phyloP scores from a whole-genome alignment of 2,888 invertebrate genomes.

The Pseudococcus jackbeardsleyi region DNA sequence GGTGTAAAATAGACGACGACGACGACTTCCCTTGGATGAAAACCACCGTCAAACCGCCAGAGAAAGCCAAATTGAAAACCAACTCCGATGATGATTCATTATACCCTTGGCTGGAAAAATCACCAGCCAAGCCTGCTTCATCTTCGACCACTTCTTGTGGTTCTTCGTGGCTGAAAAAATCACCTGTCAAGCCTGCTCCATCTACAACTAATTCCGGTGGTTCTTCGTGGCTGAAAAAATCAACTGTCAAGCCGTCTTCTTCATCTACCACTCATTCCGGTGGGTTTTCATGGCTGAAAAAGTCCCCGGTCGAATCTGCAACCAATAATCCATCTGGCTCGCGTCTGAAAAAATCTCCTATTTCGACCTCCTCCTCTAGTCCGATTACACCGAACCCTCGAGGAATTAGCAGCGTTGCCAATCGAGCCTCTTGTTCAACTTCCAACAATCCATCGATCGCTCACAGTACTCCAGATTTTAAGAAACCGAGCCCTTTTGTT shows the following conservation, averaged over 20 bases:
- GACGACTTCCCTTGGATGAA: conserved; percentile 52
- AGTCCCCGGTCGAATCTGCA: too few species aligned
- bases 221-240: too few species aligned
- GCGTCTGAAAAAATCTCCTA: neutral
- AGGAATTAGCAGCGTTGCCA: neutral
- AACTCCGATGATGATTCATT: neutral
- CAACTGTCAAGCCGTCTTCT: neutral
- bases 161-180: conserved; percentile 29
- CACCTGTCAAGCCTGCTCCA: neutral
- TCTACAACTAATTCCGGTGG: too few species aligned
- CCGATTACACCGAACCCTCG: neutral
- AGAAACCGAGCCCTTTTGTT: conserved; percentile 38
- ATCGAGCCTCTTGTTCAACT: neutral
- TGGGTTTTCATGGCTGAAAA: too few species aligned
- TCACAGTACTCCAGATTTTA: conserved; percentile 34
- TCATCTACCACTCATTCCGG: neutral
- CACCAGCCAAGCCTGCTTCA: neutral
- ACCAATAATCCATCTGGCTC: too few species aligned
- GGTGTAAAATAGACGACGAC: neutral
- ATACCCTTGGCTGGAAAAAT: conserved; percentile 4
- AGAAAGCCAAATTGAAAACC: neutral
- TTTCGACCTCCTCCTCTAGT: neutral
- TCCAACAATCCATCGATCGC: neutral
- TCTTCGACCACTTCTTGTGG: neutral
- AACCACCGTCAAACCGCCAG: neutral